These are phyloP conservation scores for Agrochola litura DNA, from an alignment of 2,888 invertebrate species.

Conservation along the genomic window DNA sequence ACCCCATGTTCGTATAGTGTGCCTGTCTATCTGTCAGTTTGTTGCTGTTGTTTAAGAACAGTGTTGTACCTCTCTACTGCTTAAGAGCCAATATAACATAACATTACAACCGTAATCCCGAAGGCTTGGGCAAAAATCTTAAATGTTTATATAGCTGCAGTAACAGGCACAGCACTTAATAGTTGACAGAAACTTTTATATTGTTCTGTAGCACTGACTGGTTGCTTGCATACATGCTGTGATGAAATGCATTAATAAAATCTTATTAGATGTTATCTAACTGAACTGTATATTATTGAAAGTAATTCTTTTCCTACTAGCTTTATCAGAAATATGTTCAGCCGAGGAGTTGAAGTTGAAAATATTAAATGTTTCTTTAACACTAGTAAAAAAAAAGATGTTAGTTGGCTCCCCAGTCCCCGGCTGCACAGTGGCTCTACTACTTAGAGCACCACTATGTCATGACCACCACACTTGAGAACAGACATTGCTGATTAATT, in stretches of 20 bases:
- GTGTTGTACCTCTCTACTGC: not conserved
- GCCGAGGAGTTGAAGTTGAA: not conserved
- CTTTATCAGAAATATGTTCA: not conserved
- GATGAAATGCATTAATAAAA: not conserved
- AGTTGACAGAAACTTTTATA: too few species aligned
- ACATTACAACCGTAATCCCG: not conserved
- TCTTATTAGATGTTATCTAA: not conserved
- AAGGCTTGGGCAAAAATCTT: not conserved
- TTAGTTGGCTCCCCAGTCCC: too few species aligned
- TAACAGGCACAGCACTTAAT: not conserved
- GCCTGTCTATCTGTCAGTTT: not conserved
- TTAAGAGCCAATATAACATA: not conserved
- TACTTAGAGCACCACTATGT: not conserved
- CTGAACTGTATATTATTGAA: not conserved
- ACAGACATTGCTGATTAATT: not conserved
- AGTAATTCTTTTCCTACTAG: not conserved
- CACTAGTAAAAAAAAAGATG: not conserved
- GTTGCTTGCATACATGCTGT: not conserved
- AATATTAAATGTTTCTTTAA: not conserved
- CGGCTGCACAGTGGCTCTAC: not conserved
- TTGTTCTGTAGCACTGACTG: not conserved
- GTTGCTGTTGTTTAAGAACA: not conserved
- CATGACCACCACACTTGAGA: not conserved
- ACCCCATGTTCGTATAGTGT: not conserved
- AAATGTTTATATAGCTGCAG: not conserved